These are phyloP conservation scores for Pygocentrus nattereri DNA, from an alignment of 2,797 vertebrate species.

Conservation along the genomic window DNA sequence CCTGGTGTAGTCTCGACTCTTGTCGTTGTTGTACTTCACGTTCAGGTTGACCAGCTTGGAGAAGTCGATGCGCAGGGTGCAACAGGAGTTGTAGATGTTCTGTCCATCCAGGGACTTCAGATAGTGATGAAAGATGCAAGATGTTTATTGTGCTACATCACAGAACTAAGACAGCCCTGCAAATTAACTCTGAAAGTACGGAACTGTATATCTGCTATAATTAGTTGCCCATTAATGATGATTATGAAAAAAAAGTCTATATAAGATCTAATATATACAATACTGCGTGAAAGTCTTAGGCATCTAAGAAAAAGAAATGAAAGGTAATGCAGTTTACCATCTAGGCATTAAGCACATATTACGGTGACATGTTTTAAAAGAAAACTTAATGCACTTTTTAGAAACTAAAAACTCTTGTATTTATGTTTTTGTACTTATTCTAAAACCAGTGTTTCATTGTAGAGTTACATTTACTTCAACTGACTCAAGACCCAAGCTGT, in stretches of 20 bases:
- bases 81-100: slow-evolving; percentile 99
- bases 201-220: background rate
- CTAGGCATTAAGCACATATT: too few relatives aligned
- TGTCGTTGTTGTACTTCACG: slow-evolving; percentile 99
- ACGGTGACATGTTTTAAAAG: too few relatives aligned
- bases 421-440: too few relatives aligned
- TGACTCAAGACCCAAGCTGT: background rate
- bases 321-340: too few relatives aligned
- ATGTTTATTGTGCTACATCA: slow-evolving; percentile 1
- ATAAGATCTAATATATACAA: background rate
- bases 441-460: background rate
- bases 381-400: too few relatives aligned
- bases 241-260: too few relatives aligned
- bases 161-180: slow-evolving; percentile 4
- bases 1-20: slow-evolving; percentile 97
- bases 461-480: background rate
- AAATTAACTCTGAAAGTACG: background rate
- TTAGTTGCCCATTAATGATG: background rate
- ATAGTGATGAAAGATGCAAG: background rate
- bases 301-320: too few relatives aligned
- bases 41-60: slow-evolving; percentile 98
- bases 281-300: background rate
- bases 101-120: slow-evolving; percentile 94
- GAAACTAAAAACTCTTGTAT: too few relatives aligned
- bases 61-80: slow-evolving; percentile 97